Evolutionary conservation across 1,140 invertebrate genomes (phyloP), one percentile per base, ranked within the genome.

Genomic region (Contarinia nasturtii): DNA sequence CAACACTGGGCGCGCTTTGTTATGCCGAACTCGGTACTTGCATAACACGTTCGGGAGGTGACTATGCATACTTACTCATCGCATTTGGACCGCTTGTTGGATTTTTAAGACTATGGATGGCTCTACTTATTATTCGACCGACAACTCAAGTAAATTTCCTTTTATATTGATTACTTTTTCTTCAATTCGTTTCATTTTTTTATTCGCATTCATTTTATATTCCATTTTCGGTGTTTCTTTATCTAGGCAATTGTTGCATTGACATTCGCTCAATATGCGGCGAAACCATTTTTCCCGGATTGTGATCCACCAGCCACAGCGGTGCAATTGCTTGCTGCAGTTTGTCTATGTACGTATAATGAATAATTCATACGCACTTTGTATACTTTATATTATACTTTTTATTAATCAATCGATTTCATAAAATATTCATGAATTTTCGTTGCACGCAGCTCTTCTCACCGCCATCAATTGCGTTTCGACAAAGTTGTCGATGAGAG

Each of bases 71-170:
- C 63, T 82, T 89, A 37, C 74, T 84, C 57, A 77, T 79, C 20
- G 82, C 86, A 27, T 92, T 92, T 60, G 89, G 89, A 1, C 80
- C 84, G n/a, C 65, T 94, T 11, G 79, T 84, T 1, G 89, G 82
- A 2, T 95, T 94, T 60, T 64, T 93, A 15, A 73, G 81, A 45
- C 66, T 93, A 18, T 95, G 90, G 90, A 80, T 90, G 27, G 83
- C 84, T 4, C 64, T 87, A 45, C 67, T 89, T 21, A 83, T 90
- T 52, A 86, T 93, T 49, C 70, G 87, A 51, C 87, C 86, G 2
- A 79, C 76, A 7, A 83, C 83, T 1, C 61, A 64, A 58, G 61
- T 64, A 45, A 10, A 22, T 19, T 38, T 5, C 12, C 36, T 27
- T 38, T 38, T 38, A 38, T 38, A 14, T 14, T 17, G 12, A 38